Base-by-base conservation (phyloP, 2,888 invertebrate species). In the Cheilosia scutellata region DNA sequence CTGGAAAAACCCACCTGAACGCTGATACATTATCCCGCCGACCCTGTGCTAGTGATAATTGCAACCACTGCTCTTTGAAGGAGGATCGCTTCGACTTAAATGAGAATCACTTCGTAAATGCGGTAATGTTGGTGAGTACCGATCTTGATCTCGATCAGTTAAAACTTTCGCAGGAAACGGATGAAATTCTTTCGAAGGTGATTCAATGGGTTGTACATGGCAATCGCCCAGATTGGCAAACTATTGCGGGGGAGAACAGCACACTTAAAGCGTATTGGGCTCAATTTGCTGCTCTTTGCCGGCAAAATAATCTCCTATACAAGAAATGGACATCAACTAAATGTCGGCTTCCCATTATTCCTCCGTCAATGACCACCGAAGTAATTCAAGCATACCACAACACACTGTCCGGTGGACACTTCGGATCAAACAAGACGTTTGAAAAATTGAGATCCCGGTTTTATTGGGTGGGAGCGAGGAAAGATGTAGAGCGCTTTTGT, bases 211-310 rank as follows among this genome's bases (percentile, higher is more conserved):
- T 63, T 0, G 16, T 42, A 49, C 7, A 13, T 4, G 60, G 51
- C 2, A 29, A 2, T 27, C 71, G 72, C 5, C 65, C 33, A 2
- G 4, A 1, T 7, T 75, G 55, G 63, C 47, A 57, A 16, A 42
- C 13, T 3, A n/a, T 63, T 2, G 55, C 65, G 4, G 44, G 65
- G 2, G 49, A n/a, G 2, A 33, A 37, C 9, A 49, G n/a, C 37
- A 1, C 25, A 0, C 20, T 72, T 16, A 62, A 72, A 55, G 74
- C 63, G 1, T 63, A 75, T 55, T 55, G 74, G 57, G 65, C 65
- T 9, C 66, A 76, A 13, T 76, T 49, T 47, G 25, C 29, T 2
- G n/a, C 37, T 20, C 9, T 63, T n/a, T 4, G 20, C 7, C 25
- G 20, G 7, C 49, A 49, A 42, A 33, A 7, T 33, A 33, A 33